phyloP scores from a whole-genome alignment of 2,797 vertebrate genomes.

The Emydoidea blandingii region DNA sequence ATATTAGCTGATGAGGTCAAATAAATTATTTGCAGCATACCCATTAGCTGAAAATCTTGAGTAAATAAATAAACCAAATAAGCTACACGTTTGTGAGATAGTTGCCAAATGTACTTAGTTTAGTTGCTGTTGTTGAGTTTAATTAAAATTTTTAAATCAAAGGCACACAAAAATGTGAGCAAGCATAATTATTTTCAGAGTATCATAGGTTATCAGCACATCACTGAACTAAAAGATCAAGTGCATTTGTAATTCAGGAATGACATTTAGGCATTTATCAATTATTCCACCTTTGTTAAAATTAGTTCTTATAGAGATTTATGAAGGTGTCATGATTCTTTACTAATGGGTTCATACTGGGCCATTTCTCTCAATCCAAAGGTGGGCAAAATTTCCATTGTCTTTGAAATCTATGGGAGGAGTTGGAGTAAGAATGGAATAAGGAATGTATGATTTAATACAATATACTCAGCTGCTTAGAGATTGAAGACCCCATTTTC shows the following conservation, averaged over 20 bases:
- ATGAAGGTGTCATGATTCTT: background rate
- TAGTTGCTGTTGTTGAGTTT: conserved; percentile 38
- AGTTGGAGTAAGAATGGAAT: background rate
- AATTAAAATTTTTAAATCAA: conserved; percentile 49
- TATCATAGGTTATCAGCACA: background rate
- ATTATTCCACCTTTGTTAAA: rapidly evolving
- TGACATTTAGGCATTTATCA: background rate
- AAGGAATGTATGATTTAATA: background rate
- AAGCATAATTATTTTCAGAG: background rate
- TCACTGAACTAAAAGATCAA: background rate
- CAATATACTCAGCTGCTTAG: background rate
- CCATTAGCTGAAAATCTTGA: conserved; percentile 4
- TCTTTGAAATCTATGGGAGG: background rate
- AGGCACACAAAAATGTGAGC: background rate
- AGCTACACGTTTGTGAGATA: background rate
- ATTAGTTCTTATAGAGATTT: background rate
- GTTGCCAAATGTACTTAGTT: conserved; percentile 16
- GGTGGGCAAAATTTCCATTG: background rate
- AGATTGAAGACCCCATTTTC: background rate
- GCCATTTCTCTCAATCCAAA: rapidly evolving
- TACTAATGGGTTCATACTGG: background rate
- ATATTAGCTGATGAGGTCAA: conserved; percentile 42
- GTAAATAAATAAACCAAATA: conserved; percentile 53
- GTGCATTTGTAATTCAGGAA: background rate
- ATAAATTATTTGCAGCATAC: conserved; percentile 47